phyloP scores from a whole-genome alignment of 2,797 vertebrate species.

The Schizothorax lantsangensis region DNA sequence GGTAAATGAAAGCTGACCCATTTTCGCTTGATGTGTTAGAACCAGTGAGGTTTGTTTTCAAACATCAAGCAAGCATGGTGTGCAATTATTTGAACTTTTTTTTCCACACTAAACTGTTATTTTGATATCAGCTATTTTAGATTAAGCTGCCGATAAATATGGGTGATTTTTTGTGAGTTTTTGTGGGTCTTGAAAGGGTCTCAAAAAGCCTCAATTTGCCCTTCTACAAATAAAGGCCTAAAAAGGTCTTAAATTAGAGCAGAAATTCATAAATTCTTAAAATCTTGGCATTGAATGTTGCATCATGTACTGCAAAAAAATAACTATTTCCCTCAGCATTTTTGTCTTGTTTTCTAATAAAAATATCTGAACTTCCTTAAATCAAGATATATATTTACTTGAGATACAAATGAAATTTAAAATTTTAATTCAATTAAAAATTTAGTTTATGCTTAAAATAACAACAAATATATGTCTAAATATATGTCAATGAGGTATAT shows the following conservation, averaged over 20 bases:
- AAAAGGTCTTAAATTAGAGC: background rate
- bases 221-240: background rate
- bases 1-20: too few species aligned
- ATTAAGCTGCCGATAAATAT: background rate
- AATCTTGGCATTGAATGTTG: background rate
- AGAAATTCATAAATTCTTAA: background rate
- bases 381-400: too few species aligned
- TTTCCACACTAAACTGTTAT: background rate
- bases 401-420: too few species aligned
- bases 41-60: too few species aligned
- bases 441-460: background rate
- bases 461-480: background rate
- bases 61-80: too few species aligned
- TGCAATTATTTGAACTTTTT: background rate
- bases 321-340: too few species aligned
- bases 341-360: too few species aligned
- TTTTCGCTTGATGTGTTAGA: too few species aligned
- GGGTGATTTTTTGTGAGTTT: background rate
- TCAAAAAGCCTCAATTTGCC: background rate
- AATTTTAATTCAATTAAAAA: too few species aligned
- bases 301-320: too few species aligned
- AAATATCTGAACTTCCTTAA: too few species aligned
- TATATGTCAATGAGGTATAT: background rate
- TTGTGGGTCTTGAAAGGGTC: too few species aligned
- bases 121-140: background rate